Base-by-base conservation (phyloP, 2,888 invertebrate species). In the Napeogenes inachia region DNA sequence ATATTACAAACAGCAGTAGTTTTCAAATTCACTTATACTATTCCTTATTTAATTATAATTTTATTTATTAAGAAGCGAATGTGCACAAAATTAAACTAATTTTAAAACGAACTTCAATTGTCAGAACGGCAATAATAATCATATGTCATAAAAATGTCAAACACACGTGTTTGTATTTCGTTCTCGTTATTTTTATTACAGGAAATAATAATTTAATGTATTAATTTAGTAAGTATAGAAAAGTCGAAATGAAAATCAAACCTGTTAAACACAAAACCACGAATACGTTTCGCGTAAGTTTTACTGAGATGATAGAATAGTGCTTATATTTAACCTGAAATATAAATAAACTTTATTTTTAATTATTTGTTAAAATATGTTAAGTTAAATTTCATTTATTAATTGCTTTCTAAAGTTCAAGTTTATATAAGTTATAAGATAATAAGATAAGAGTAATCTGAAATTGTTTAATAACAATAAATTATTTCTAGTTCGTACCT, bases 251-350 rank as follows among this genome's bases (percentile, higher is more conserved):
- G 94, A 94, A 94, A 81, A 93, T 91, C 71, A 94, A 94, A 91
- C 93, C 94, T 13, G 82, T 89, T 45, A 93, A 94, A 76, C 95
- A 95, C 71, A 96, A 96, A 86, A 92, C 93, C 65, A 91, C 92
- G 0, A 96, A 96, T 75, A 95, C 94, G 5, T 96, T 96, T 87
- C 93, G 94, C 89, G 96, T 96, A 91, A 83, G 85, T 95, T 65
- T 33, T 57, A 54, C 54, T 53, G 45, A 56, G 57, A 35, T 50
- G 53, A 42, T 50, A 10, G 21, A 21, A 21, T 30, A 8, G 50
- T 21, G 38, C 60, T 13, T 10, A n/a, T 57, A 50, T 63, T 62
- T 59, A 59, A 68, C 66, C 63, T 65, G 4, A 6, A 4, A 0
- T 35, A 35, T 35, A 35, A 21, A 35, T 35, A 35, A 35, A 35